Conservation (phyloP, 2,888 invertebrate genomes). For the Oxyscelio sp. region DNA sequence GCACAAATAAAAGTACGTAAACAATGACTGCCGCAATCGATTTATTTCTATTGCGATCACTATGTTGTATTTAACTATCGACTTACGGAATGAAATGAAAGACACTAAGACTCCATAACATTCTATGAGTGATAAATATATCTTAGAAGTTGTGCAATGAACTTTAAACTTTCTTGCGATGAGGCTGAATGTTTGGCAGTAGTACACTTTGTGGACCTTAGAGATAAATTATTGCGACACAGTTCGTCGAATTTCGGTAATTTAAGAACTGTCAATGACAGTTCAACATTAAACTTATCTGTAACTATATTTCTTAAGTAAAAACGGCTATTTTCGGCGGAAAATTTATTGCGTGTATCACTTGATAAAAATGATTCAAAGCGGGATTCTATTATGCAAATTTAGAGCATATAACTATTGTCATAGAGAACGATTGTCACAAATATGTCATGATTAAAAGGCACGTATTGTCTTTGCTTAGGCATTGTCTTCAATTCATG, state of each 20-base stretch:
- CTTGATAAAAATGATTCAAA: background rate
- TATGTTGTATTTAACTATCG: constrained; percentile 61
- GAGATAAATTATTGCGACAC: too few relatives aligned
- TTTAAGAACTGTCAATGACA: too few relatives aligned
- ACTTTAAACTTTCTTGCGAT: constrained; percentile 52
- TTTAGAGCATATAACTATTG: constrained; percentile 11
- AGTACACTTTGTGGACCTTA: too few relatives aligned
- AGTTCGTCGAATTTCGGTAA: too few relatives aligned
- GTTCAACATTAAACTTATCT: too few relatives aligned
- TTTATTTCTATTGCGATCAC: constrained; percentile 42
- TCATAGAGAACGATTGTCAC: constrained; percentile 19
- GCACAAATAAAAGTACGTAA: too few relatives aligned
- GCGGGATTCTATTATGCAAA: background rate
- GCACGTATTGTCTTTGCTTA: constrained; percentile 15
- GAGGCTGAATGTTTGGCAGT: constrained; percentile 20
- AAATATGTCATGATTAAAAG: constrained; percentile 15
- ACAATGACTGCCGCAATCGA: too few relatives aligned
- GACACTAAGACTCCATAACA: constrained; percentile 16
- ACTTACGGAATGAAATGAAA: constrained; percentile 68
- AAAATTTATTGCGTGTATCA: background rate
- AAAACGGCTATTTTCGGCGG: too few relatives aligned
- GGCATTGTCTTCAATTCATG: constrained; percentile 25
- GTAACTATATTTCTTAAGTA: too few relatives aligned
- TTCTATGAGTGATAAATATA: constrained; percentile 54
- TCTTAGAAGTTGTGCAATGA: constrained; percentile 40